Conservation (phyloP, 2,113 vertebrate species). For the Trochalopteron elliotii region DNA sequence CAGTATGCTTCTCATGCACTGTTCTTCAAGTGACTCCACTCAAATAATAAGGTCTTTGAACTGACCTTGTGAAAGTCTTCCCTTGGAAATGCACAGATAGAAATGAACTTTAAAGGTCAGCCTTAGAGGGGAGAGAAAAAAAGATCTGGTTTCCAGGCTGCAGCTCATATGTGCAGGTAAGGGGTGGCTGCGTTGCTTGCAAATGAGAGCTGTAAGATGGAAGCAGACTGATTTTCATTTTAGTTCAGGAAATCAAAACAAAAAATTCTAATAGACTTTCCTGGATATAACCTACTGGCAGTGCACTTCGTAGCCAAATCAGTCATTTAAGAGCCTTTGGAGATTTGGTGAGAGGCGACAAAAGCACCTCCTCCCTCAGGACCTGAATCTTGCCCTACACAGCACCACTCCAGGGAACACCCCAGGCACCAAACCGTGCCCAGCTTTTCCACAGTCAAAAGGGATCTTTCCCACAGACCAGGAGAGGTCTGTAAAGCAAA, state of each 20-base stretch:
- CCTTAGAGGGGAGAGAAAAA: neutral
- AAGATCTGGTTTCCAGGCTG: neutral
- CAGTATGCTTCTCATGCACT: neutral
- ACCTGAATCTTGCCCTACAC: neutral
- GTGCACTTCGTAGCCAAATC: neutral
- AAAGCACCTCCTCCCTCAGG: neutral
- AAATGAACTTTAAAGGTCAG: conserved; percentile 68
- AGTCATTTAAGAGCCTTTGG: neutral
- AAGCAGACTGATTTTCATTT: neutral
- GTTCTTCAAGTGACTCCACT: conserved; percentile 42
- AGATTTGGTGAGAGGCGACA: neutral
- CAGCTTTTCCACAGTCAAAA: neutral
- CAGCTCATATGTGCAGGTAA: neutral
- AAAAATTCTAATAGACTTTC: neutral
- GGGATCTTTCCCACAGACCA: neutral
- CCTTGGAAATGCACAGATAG: conserved; percentile 38
- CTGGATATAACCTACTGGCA: neutral
- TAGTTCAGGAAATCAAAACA: neutral
- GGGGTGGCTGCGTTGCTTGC: neutral
- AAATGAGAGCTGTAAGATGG: neutral
- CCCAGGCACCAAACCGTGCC: rapidly evolving
- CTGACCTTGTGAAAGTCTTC: conserved; percentile 49
- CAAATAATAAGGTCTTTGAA: conserved; percentile 50
- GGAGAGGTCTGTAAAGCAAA: neutral
- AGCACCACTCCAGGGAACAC: neutral